Conservation (phyloP, 2,113 vertebrate genomes). For the Pelvicachromis taeniatus region DNA sequence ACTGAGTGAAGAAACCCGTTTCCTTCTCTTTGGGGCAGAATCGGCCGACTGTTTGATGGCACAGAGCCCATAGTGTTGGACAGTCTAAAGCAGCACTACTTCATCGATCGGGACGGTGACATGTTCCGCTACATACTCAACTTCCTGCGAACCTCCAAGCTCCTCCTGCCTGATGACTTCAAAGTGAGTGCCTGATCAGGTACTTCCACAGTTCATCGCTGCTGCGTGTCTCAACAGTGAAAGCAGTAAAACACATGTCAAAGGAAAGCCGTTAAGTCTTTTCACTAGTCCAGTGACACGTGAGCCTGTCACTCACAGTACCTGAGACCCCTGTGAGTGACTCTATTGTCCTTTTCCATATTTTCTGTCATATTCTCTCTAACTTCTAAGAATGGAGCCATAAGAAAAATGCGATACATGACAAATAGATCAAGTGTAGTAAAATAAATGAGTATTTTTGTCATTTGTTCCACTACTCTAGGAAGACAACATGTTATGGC, state of each 20-base stretch:
- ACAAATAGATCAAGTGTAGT: background rate
- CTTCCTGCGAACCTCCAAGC: slow-evolving; percentile 92
- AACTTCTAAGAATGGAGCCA: background rate
- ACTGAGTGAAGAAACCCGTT: background rate
- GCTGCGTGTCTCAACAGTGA: background rate
- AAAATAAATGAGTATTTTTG: background rate
- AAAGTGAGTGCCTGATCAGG: slow-evolving; percentile 77
- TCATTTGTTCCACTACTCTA: background rate
- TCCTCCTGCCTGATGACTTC: slow-evolving; percentile 95
- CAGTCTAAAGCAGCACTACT: slow-evolving; percentile 97
- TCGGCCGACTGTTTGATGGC: slow-evolving; percentile 93
- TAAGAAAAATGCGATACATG: background rate
- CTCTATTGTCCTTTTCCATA: no score
- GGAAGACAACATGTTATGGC: background rate
- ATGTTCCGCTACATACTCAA: slow-evolving; percentile 97
- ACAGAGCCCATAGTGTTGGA: slow-evolving; percentile 96
- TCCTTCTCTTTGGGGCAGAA: slow-evolving; percentile 70
- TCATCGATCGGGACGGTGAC: slow-evolving; percentile 94
- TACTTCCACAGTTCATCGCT: background rate
- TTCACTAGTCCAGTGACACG: background rate
- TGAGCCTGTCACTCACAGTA: background rate
- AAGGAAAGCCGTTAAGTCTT: background rate
- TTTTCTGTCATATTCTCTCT: background rate
- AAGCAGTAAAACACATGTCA: background rate
- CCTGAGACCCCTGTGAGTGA: background rate